These are phyloP conservation scores for Procambarus clarkii DNA, from an alignment of 1,140 invertebrate genomes.

Conservation along the genomic window DNA sequence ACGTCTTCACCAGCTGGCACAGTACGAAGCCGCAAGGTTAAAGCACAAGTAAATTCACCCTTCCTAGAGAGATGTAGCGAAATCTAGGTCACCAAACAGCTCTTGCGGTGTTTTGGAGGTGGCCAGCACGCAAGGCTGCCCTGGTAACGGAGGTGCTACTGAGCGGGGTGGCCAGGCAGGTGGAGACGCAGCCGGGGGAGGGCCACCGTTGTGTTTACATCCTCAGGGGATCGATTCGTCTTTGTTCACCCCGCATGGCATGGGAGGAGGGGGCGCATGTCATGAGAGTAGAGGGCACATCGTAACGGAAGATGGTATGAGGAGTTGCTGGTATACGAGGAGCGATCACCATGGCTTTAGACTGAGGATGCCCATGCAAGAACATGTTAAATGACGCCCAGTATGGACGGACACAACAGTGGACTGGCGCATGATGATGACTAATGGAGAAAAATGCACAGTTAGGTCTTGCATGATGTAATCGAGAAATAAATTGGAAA, in stretches of 20 bases:
- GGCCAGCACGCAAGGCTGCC: background rate
- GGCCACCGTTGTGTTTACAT: slow-evolving; percentile 11
- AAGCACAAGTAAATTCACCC: background rate
- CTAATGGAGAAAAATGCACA: no score
- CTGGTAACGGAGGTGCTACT: background rate
- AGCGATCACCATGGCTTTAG: no score
- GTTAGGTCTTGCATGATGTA: no score
- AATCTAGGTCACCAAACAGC: background rate
- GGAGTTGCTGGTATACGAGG: no score
- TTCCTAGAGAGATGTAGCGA: background rate
- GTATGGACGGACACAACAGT: no score
- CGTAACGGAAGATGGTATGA: no score
- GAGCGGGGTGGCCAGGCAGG: background rate
- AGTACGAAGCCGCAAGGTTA: background rate
- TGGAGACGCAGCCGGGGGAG: background rate
- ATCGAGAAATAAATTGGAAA: no score
- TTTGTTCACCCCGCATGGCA: slow-evolving; percentile 14
- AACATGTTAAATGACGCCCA: no score
- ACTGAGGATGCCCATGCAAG: no score
- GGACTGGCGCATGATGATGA: no score
- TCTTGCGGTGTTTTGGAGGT: background rate
- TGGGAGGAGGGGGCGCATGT: background rate
- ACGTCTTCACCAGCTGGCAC: background rate
- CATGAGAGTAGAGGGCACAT: background rate
- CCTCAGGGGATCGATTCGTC: slow-evolving; percentile 10